Evolutionary conservation across 2,797 vertebrate genomes (phyloP).

Genomic region (Telmatherina bonti): DNA sequence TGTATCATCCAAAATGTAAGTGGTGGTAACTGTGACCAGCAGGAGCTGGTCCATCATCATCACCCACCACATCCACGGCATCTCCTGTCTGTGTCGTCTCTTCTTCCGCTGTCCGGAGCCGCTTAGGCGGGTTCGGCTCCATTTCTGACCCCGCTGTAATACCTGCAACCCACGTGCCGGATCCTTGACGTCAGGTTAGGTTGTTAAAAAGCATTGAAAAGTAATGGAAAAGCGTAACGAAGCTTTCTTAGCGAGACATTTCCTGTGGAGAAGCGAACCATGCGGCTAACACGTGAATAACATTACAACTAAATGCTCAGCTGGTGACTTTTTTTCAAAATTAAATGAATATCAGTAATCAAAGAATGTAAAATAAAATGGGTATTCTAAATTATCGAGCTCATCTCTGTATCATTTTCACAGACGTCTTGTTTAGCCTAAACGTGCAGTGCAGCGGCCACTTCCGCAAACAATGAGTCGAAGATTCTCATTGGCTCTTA

Average conservation of each 20-base stretch:
- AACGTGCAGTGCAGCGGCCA: neutral
- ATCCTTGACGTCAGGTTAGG: neutral
- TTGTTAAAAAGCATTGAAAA: neutral
- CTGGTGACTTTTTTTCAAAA: neutral
- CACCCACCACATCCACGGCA: conserved; percentile 70
- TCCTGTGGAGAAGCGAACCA: neutral
- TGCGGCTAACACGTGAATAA: conserved; percentile 9
- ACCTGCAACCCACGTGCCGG: neutral
- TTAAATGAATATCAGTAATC: neutral
- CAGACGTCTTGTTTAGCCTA: too few species aligned
- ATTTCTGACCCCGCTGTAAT: neutral
- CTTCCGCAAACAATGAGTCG: conserved; percentile 68
- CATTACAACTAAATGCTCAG: neutral
- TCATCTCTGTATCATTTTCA: neutral
- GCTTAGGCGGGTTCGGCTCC: conserved; percentile 49
- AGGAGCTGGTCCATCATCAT: neutral
- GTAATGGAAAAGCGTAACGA: neutral
- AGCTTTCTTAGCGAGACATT: neutral
- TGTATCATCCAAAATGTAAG: neutral
- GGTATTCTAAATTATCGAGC: neutral
- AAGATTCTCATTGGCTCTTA: conserved; percentile 56
- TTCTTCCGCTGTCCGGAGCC: conserved; percentile 33
- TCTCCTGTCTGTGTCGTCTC: neutral
- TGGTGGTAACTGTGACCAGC: neutral
- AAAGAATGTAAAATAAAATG: neutral